These are phyloP conservation scores for Alviniconcha strummeri DNA, from an alignment of 2,888 invertebrate genomes.

Conservation along the genomic window DNA sequence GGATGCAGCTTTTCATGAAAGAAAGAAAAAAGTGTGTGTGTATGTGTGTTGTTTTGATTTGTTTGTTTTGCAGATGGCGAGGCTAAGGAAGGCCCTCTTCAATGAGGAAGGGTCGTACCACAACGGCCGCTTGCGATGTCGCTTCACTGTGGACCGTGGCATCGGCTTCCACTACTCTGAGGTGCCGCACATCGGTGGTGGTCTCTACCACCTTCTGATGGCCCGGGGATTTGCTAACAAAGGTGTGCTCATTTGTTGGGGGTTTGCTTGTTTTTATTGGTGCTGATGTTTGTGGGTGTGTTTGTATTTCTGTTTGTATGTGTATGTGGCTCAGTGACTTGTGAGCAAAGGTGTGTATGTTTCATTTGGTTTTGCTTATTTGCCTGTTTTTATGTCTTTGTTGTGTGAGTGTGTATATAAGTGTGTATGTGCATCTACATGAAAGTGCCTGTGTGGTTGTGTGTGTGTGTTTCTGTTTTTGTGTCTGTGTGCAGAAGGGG, in stretches of 20 bases:
- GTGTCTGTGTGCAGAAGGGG: too few species aligned
- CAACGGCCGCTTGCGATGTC: slow-evolving; percentile 57
- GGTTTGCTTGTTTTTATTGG: neutral
- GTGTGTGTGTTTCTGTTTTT: too few species aligned
- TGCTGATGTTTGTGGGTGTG: neutral
- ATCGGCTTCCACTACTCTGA: slow-evolving; percentile 20
- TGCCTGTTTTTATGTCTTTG: neutral
- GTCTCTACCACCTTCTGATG: slow-evolving; percentile 57
- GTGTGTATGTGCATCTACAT: too few species aligned
- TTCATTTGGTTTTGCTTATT: neutral
- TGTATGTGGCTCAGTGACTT: too few species aligned
- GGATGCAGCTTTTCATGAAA: too few species aligned
- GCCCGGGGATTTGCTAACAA: slow-evolving; percentile 55
- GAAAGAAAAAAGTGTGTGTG: too few species aligned
- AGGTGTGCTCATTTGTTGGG: slow-evolving; percentile 35
- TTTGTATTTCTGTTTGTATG: neutral
- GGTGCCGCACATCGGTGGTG: slow-evolving; percentile 45
- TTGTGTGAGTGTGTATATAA: too few species aligned
- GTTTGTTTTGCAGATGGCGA: neutral
- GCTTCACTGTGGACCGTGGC: slow-evolving; percentile 45
- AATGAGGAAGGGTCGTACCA: slow-evolving; percentile 57
- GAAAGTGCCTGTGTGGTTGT: too few species aligned
- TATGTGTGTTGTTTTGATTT: too few species aligned
- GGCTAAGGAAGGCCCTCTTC: slow-evolving; percentile 32
- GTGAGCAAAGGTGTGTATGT: too few species aligned